phyloP scores from a whole-genome alignment of 2,888 invertebrate genomes.

The Melipona bicolor region DNA sequence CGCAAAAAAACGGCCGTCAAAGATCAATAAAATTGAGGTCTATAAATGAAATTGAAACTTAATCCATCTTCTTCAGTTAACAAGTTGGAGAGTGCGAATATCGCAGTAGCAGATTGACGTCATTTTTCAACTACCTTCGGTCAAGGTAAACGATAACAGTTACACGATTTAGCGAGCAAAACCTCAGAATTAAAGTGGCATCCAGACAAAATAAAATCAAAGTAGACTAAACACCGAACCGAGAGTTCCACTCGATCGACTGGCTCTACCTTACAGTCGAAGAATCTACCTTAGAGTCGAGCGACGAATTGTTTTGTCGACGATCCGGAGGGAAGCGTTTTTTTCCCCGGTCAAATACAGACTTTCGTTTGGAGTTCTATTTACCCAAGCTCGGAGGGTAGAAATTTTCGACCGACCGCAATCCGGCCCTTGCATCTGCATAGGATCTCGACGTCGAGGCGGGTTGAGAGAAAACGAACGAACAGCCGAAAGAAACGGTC shows the following conservation, averaged over 20 bases:
- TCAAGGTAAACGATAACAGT: background rate
- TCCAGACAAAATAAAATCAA: background rate
- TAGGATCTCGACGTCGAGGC: constrained; percentile 11
- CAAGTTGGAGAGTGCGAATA: no score
- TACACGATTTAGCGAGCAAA: background rate
- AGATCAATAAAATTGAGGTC: no score
- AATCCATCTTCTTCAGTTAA: no score
- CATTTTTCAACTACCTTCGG: background rate
- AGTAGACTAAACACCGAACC: background rate
- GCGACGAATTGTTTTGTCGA: constrained; percentile 18
- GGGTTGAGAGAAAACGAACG: constrained; percentile 21
- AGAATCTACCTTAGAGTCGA: background rate
- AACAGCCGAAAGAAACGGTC: constrained; percentile 29
- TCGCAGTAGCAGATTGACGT: background rate
- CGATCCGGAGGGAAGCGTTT: constrained; percentile 4
- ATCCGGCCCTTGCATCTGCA: constrained; percentile 25
- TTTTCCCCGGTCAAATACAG: constrained; percentile 22
- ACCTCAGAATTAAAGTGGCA: background rate
- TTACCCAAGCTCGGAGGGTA: constrained; percentile 45
- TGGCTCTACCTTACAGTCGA: background rate
- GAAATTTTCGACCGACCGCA: constrained; percentile 54
- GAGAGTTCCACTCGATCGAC: background rate
- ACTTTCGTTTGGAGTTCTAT: constrained; percentile 38
- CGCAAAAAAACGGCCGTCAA: no score
- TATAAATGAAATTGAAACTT: no score